Evolutionary conservation across 2,113 vertebrate species (phyloP).

Genomic region (Acanthisitta chloris): DNA sequence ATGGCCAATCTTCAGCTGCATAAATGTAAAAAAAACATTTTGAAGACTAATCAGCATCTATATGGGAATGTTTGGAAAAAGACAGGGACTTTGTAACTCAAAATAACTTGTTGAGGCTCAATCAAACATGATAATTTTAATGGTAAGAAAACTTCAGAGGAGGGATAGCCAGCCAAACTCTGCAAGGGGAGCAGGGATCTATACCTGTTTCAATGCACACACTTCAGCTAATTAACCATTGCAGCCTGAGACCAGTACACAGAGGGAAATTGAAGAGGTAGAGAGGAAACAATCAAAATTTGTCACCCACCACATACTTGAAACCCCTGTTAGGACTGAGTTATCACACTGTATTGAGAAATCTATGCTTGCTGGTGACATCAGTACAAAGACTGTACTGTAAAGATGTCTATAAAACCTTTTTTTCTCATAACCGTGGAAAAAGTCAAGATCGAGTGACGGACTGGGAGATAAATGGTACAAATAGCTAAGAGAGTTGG

Average conservation of each 20-base stretch:
- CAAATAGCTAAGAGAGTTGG: slow-evolving; percentile 45
- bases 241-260: neutral
- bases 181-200: neutral
- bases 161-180: neutral
- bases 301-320: neutral
- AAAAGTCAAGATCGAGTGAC: neutral
- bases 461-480: slow-evolving; percentile 32
- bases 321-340: neutral
- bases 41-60: neutral
- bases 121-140: neutral
- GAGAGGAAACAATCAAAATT: neutral
- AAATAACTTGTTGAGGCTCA: neutral
- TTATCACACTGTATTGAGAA: neutral
- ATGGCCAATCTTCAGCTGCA: neutral
- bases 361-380: neutral
- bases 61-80: neutral
- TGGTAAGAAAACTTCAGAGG: neutral
- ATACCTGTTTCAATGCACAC: neutral
- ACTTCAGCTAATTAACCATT: neutral
- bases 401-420: neutral
- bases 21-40: neutral
- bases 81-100: neutral
- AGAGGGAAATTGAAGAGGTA: neutral
- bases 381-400: neutral
- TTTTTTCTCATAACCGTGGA: neutral